Evolutionary conservation across 2,797 vertebrate genomes (phyloP).

Genomic region (Notolepis coatsorum): DNA sequence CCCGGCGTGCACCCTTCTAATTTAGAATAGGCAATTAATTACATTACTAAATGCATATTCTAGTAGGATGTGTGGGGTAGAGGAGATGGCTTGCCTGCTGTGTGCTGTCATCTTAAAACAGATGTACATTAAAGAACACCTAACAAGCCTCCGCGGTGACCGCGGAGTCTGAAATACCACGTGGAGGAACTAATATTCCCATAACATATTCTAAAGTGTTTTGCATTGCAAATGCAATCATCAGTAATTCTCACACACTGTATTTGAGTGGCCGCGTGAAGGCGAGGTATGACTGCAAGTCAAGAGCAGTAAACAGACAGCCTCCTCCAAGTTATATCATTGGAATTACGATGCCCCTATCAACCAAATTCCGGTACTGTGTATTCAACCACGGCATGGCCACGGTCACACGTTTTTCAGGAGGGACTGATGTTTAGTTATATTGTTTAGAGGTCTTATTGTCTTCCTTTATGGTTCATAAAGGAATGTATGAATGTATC

Average conservation of each 20-base stretch:
- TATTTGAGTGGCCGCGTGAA: constrained; percentile 75
- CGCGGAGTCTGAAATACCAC: constrained; percentile 44
- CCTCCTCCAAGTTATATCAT: constrained; percentile 45
- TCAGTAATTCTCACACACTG: constrained; percentile 67
- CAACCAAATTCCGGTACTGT: no score
- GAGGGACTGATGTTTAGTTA: no score
- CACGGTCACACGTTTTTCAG: no score
- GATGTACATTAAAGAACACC: constrained; percentile 61
- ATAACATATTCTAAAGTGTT: constrained; percentile 60
- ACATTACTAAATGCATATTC: constrained; percentile 55
- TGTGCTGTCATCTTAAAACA: constrained; percentile 39
- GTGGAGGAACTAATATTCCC: constrained; percentile 41
- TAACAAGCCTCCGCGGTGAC: constrained; percentile 60
- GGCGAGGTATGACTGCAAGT: constrained; percentile 47
- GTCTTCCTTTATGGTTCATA: no score
- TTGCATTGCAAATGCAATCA: constrained; percentile 86
- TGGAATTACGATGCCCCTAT: no score
- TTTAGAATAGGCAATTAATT: constrained; percentile 71
- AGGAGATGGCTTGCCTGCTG: constrained; percentile 47
- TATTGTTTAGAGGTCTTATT: no score
- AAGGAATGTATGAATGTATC: no score
- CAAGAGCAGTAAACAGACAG: constrained; percentile 55
- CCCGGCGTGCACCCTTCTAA: constrained; percentile 43
- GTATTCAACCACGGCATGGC: no score
- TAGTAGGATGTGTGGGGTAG: constrained; percentile 50